Percentiles rank a stretch among this genome's conserved stretches.
Conservation (phyloP, 2,888 invertebrate species). For the Chrysina gloriosa region DNA sequence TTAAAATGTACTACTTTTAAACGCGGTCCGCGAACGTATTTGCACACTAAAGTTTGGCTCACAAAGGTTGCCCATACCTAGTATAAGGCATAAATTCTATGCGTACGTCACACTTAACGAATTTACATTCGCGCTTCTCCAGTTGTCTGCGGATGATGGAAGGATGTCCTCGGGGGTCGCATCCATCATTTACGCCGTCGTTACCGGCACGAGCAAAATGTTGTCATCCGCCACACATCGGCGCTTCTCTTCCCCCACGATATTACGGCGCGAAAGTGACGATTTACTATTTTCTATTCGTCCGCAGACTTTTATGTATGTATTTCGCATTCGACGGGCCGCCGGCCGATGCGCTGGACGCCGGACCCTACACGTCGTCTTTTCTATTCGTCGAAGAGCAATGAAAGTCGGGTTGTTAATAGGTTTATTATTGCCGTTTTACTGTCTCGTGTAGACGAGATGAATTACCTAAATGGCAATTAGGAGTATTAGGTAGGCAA, state of each 20-base stretch:
- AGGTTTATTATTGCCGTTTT: conserved; percentile 21
- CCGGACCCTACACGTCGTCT: background rate
- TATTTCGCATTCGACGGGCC: background rate
- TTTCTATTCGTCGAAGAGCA: conserved; percentile 5
- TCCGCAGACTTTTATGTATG: conserved; percentile 11
- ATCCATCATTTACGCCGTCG: conserved; percentile 55
- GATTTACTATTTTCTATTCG: conserved; percentile 31
- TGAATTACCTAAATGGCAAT: conserved; percentile 13
- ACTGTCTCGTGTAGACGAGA: background rate
- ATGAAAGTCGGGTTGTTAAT: background rate
- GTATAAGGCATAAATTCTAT: too few relatives aligned
- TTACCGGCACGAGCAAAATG: background rate
- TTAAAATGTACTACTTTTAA: too few relatives aligned
- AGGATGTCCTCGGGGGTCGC: conserved; percentile 51
- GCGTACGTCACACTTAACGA: too few relatives aligned
- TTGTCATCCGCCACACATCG: conserved; percentile 11
- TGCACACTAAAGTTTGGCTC: too few relatives aligned
- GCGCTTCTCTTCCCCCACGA: conserved; percentile 17
- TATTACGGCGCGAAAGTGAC: conserved; percentile 27
- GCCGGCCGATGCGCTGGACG: background rate
- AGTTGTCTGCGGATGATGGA: conserved; percentile 56
- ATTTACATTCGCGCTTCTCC: conserved; percentile 54
- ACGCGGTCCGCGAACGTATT: too few relatives aligned
- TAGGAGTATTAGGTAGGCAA: background rate
- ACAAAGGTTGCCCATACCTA: too few relatives aligned